Evolutionary conservation across 2,888 invertebrate species (phyloP).

Genomic region (Eupithecia pulchellata): DNA sequence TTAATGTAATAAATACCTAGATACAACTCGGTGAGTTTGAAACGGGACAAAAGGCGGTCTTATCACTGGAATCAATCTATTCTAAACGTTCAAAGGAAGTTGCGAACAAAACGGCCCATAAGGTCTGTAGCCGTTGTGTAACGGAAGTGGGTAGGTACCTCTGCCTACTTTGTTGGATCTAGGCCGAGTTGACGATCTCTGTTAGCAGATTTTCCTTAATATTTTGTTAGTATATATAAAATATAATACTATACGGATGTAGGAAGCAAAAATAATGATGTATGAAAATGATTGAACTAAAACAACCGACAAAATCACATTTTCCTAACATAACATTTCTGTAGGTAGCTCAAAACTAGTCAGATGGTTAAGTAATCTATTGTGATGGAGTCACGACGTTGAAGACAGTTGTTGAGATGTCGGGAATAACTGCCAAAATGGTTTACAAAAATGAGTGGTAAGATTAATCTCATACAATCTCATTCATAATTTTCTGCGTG

Average conservation of each 20-base stretch:
- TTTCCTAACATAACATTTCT: constrained; percentile 20
- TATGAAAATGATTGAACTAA: constrained; percentile 20
- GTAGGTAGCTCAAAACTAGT: constrained; percentile 1
- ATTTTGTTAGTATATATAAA: background rate
- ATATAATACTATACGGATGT: too few species aligned
- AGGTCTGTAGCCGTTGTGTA: constrained; percentile 3
- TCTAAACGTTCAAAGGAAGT: constrained; percentile 24
- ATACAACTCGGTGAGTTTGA: constrained; percentile 22
- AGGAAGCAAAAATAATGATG: background rate
- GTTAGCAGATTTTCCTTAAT: background rate
- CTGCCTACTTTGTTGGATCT: background rate
- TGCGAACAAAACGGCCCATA: constrained; percentile 23
- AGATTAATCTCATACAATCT: too few species aligned
- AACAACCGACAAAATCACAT: constrained; percentile 28
- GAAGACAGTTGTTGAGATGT: background rate
- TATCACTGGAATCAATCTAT: constrained; percentile 35
- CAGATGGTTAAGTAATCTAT: constrained; percentile 5
- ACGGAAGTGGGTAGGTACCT: background rate
- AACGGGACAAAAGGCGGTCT: constrained; percentile 24
- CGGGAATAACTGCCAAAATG: background rate
- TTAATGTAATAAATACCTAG: constrained; percentile 29
- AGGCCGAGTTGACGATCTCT: background rate
- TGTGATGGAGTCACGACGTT: background rate
- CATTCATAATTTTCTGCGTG: too few species aligned
- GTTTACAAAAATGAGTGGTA: too few species aligned